Evolutionary conservation across 2,113 vertebrate genomes (phyloP).

Genomic region (Furnarius figulus): DNA sequence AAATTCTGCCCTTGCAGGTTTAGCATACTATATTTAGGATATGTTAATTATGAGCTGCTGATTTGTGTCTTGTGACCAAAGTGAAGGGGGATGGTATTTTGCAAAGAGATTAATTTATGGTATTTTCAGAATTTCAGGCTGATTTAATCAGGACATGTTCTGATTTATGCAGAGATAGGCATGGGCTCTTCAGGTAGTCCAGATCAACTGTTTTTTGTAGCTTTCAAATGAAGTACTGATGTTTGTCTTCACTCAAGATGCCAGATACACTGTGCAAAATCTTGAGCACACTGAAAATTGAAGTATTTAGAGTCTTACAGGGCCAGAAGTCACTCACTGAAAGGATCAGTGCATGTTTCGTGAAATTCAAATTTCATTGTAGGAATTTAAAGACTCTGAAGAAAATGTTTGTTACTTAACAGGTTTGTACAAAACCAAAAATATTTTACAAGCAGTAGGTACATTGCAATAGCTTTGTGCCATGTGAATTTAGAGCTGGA

Average conservation of each 20-base stretch:
- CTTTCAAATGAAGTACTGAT: not conserved
- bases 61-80: not conserved
- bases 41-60: not conserved
- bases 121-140: not conserved
- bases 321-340: not conserved
- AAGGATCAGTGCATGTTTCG: not conserved
- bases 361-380: not conserved
- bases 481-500: not conserved
- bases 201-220: not conserved
- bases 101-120: not conserved
- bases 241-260: not conserved
- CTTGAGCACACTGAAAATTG: not conserved
- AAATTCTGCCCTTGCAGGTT: not conserved
- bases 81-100: not conserved
- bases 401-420: not conserved
- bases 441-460: not conserved
- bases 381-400: not conserved
- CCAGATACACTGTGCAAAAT: not conserved
- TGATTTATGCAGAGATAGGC: not conserved
- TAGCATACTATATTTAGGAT: not conserved
- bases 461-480: not conserved
- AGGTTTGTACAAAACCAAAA: not conserved
- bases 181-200: rapidly evolving
- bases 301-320: not conserved
- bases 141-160: not conserved